phyloP scores from a whole-genome alignment of 1,140 invertebrate genomes.

The Psix sp. region DNA sequence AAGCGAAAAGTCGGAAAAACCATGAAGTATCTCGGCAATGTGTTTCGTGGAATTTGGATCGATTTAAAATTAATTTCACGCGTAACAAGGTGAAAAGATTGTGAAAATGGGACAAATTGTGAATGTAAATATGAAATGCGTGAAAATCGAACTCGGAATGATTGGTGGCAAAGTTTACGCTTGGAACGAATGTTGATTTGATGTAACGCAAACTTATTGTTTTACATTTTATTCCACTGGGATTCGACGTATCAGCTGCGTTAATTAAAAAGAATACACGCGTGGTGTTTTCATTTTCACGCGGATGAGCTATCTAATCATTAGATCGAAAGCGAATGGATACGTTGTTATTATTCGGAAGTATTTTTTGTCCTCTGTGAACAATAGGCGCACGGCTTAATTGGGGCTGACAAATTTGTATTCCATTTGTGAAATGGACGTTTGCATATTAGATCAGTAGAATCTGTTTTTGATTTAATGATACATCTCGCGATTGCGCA shows the following conservation, averaged over 20 bases:
- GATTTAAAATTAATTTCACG: too few relatives aligned
- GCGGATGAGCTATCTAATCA: conserved; percentile 26
- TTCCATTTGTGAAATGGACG: conserved; percentile 30
- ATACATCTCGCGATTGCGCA: conserved; percentile 21
- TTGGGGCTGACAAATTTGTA: conserved; percentile 22
- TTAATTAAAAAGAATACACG: conserved; percentile 43
- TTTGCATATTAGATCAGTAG: conserved; percentile 43
- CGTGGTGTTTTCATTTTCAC: conserved; percentile 13
- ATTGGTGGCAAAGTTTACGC: conserved; percentile 26
- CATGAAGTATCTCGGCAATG: too few relatives aligned
- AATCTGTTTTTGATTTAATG: conserved; percentile 44
- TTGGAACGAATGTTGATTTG: conserved; percentile 17
- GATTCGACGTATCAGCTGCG: conserved; percentile 11
- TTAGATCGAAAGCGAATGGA: conserved; percentile 7
- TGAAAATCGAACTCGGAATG: conserved; percentile 25
- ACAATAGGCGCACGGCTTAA: conserved; percentile 28
- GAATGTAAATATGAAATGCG: conserved; percentile 14
- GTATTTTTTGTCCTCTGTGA: conserved; percentile 4
- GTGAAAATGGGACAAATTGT: too few relatives aligned
- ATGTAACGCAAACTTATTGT: conserved; percentile 38
- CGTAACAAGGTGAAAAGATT: too few relatives aligned
- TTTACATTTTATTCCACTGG: conserved; percentile 32
- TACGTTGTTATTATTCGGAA: conserved; percentile 5
- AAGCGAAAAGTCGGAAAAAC: too few relatives aligned
- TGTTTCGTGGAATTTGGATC: too few relatives aligned